These are phyloP conservation scores for Tetragnatha versicolor DNA, from an alignment of 1,140 invertebrate species.

Conservation along the genomic window DNA sequence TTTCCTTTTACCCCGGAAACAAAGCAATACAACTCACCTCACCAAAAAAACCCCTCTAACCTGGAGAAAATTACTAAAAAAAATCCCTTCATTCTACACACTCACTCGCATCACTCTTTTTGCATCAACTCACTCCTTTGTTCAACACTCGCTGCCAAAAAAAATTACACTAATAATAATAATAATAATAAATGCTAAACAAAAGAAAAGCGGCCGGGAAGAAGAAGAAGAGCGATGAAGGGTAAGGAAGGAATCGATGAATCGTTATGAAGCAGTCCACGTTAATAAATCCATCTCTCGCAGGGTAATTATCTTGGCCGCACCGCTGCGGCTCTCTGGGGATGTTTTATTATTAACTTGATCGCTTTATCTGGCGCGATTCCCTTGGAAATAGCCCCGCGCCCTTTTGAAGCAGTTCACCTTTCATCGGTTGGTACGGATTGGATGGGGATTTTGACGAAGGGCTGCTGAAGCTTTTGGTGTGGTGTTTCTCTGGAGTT, in stretches of 20 bases:
- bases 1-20: not conserved
- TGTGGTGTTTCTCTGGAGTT: too few relatives aligned
- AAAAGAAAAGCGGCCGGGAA: not conserved
- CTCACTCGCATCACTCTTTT: slow-evolving; percentile 11
- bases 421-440: too few relatives aligned
- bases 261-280: slow-evolving; percentile 33
- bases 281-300: slow-evolving; percentile 51
- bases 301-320: slow-evolving; percentile 41
- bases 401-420: not conserved
- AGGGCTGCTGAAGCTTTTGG: too few relatives aligned
- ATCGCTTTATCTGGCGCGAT: slow-evolving; percentile 38
- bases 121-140: not conserved
- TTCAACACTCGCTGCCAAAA: too few relatives aligned
- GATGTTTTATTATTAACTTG: slow-evolving; percentile 52
- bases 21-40: not conserved
- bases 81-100: slow-evolving; percentile 30
- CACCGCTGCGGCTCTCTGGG: slow-evolving; percentile 17
- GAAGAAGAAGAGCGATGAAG: not conserved
- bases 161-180: too few relatives aligned
- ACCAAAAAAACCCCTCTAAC: not conserved
- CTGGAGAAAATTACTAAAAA: slow-evolving; percentile 8
- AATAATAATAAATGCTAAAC: slow-evolving; percentile 35
- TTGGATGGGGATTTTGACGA: too few relatives aligned
- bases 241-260: slow-evolving; percentile 13
- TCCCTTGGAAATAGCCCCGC: not conserved